A percentile compares a stretch with the other conserved stretches of the same genome.
phyloP scores from a whole-genome alignment of 1,140 invertebrate genomes.

The Drosophila ironensis region DNA sequence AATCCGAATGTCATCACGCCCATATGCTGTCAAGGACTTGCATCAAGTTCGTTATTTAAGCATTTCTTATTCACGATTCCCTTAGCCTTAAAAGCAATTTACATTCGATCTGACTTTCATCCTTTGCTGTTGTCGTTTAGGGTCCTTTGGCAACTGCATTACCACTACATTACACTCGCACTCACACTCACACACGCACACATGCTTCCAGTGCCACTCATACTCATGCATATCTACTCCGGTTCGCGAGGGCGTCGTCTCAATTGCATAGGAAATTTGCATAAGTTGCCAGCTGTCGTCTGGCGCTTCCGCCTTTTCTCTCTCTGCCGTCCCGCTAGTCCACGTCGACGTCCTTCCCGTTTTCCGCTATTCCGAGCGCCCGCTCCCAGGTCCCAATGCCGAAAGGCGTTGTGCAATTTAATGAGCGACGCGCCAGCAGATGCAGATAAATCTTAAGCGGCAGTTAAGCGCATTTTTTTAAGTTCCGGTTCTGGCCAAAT shows the following conservation, averaged over 20 bases:
- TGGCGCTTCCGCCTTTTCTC: constrained; percentile 9
- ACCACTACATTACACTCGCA: constrained; percentile 55
- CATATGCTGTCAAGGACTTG: constrained; percentile 23
- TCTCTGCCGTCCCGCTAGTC: constrained; percentile 9
- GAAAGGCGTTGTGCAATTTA: constrained; percentile 29
- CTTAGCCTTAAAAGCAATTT: constrained; percentile 67
- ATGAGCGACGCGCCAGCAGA: constrained; percentile 20
- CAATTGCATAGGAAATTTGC: constrained; percentile 72
- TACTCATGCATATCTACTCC: constrained; percentile 2
- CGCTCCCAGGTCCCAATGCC: not conserved
- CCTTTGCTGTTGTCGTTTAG: constrained; percentile 57
- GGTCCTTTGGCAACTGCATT: constrained; percentile 57
- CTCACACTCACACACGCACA: not conserved
- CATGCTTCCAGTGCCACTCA: not conserved
- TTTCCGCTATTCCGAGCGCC: not conserved
- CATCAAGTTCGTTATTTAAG: constrained; percentile 40
- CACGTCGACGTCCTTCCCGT: not conserved
- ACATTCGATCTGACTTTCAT: constrained; percentile 67
- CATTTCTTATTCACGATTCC: constrained; percentile 38
- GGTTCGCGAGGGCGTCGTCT: constrained; percentile 63
- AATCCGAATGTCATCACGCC: constrained; percentile 19
- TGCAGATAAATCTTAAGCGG: constrained; percentile 42
- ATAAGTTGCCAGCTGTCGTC: constrained; percentile 73
- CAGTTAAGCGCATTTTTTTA: constrained; percentile 34
- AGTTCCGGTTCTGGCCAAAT: constrained; percentile 18